phyloP scores from a whole-genome alignment of 2,113 vertebrate genomes.

The Menidia beryllina region DNA sequence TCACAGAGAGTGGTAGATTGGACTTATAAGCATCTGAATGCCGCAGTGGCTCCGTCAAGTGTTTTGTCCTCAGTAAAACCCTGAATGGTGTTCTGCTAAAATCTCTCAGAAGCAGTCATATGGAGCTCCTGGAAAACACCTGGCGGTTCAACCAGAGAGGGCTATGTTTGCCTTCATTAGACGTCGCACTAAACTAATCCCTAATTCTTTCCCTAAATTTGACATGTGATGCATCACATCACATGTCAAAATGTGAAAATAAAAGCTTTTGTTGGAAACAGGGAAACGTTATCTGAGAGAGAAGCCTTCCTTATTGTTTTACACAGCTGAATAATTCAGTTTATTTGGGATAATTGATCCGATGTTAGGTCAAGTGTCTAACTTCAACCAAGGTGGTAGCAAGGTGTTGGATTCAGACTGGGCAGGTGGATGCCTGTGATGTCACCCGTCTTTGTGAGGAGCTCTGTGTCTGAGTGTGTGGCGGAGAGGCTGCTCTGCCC shows the following conservation, averaged over 20 bases:
- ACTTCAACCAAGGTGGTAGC: slow-evolving; percentile 41
- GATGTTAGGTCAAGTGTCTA: slow-evolving; percentile 66
- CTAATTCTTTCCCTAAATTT: no score
- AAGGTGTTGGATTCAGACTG: slow-evolving; percentile 42
- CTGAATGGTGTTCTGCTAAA: slow-evolving; percentile 51
- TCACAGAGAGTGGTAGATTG: slow-evolving; percentile 49
- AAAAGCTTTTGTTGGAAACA: slow-evolving; percentile 36
- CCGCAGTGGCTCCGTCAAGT: slow-evolving; percentile 53
- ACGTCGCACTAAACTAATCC: slow-evolving; percentile 23
- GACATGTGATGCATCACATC: no score
- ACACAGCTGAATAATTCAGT: slow-evolving; percentile 76
- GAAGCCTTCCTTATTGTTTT: slow-evolving; percentile 56
- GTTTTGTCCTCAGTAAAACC: slow-evolving; percentile 60
- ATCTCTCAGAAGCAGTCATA: slow-evolving; percentile 38
- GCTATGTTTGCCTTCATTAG: slow-evolving; percentile 18
- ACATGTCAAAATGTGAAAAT: slow-evolving; percentile 41
- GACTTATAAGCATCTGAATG: slow-evolving; percentile 66
- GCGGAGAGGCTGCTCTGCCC: slow-evolving; percentile 47
- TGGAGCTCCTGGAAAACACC: slow-evolving; percentile 53
- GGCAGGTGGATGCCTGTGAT: slow-evolving; percentile 56
- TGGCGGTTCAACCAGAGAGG: slow-evolving; percentile 31
- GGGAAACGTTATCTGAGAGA: slow-evolving; percentile 48
- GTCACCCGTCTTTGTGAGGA: slow-evolving; percentile 36
- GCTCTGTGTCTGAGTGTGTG: slow-evolving; percentile 16
- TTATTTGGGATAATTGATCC: slow-evolving; percentile 68